These are phyloP conservation scores for Ispidina picta DNA, from an alignment of 2,797 vertebrate species.

Conservation along the genomic window DNA sequence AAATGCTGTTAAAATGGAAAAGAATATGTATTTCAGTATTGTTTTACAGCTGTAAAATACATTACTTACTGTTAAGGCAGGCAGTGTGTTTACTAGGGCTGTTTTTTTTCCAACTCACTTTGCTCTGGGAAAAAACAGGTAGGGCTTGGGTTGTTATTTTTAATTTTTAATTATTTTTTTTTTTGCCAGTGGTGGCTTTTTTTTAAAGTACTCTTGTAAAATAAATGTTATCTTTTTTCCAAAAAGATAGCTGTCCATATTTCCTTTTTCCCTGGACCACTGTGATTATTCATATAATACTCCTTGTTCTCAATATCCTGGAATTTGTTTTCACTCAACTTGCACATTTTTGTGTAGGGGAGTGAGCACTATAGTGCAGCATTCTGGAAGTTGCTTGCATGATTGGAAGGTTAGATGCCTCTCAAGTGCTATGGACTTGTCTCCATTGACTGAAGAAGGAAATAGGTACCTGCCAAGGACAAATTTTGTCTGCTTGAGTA, in stretches of 20 bases:
- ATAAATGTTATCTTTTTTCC: background rate
- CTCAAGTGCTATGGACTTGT: background rate
- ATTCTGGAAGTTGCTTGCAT: background rate
- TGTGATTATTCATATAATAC: background rate
- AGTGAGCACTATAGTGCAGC: accelerated
- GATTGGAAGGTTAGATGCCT: background rate
- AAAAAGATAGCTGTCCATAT: background rate
- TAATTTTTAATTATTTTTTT: background rate
- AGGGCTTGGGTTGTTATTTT: too few species aligned
- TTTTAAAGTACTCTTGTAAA: background rate
- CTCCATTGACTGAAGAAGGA: background rate
- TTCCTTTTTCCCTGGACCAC: background rate
- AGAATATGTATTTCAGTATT: background rate
- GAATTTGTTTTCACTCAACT: background rate
- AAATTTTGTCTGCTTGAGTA: background rate
- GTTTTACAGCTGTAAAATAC: background rate
- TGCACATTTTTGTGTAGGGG: background rate
- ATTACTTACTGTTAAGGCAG: background rate
- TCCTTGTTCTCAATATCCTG: background rate
- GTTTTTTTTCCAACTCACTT: background rate
- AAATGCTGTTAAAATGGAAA: background rate
- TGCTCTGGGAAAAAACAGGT: background rate
- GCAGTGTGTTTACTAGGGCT: background rate
- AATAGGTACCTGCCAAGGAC: background rate
- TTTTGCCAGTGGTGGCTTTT: background rate